These are phyloP conservation scores for Drosophila phalerata DNA, from an alignment of 2,888 invertebrate genomes.

Conservation along the genomic window DNA sequence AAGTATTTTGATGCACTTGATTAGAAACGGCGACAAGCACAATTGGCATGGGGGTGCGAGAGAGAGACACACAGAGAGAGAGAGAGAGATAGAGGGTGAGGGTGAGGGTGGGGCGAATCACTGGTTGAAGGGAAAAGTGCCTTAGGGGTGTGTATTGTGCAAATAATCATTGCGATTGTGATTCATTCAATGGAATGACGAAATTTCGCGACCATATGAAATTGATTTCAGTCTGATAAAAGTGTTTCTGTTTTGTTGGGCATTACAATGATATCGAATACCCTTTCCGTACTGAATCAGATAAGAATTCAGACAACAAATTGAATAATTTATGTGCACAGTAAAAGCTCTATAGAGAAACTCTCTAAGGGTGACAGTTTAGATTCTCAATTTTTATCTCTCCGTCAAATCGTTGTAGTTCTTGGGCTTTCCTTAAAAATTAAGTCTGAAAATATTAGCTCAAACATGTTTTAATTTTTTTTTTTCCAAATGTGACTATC, in stretches of 20 bases:
- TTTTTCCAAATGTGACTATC: no score
- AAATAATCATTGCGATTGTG: conserved; percentile 16
- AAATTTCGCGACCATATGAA: conserved; percentile 20
- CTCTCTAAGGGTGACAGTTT: no score
- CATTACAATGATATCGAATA: background rate
- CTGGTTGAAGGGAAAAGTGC: background rate
- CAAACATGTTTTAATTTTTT: no score
- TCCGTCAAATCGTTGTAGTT: no score
- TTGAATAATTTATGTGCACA: background rate
- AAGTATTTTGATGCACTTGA: conserved; percentile 48
- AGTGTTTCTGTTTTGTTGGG: background rate
- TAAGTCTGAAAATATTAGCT: no score
- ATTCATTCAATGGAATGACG: conserved; percentile 19
- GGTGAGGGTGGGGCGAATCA: no score
- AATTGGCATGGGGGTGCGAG: conserved; percentile 48
- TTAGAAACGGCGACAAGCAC: conserved; percentile 70
- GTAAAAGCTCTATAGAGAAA: background rate
- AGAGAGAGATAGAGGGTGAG: background rate
- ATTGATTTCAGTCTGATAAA: conserved; percentile 9
- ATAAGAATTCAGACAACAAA: background rate
- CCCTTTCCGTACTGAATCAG: background rate
- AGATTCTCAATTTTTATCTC: no score
- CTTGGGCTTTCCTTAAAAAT: no score
- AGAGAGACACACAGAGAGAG: background rate
- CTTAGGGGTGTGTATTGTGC: background rate